phyloP scores from a whole-genome alignment of 2,797 vertebrate genomes.

The Synaphobranchus kaupii region DNA sequence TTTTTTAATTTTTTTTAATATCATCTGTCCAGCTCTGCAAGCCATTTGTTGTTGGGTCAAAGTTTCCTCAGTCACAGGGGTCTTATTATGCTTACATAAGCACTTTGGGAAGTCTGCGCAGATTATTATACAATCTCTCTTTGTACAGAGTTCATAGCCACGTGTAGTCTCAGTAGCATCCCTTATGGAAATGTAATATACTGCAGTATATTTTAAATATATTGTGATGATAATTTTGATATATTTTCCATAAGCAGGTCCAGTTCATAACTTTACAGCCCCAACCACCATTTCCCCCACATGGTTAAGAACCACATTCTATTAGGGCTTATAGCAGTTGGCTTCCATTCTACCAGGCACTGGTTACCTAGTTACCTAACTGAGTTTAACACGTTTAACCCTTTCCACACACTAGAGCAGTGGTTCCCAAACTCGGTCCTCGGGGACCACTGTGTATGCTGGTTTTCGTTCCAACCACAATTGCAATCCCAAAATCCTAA shows the following conservation, averaged over 20 bases:
- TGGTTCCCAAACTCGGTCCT: too few relatives aligned
- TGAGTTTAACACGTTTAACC: background rate
- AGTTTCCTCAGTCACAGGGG: slow-evolving; percentile 35
- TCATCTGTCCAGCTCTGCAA: slow-evolving; percentile 41
- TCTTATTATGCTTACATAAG: slow-evolving; percentile 38
- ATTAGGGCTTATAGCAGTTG: slow-evolving; percentile 3
- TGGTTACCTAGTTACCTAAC: background rate
- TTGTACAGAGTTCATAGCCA: background rate
- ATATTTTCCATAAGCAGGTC: too few relatives aligned
- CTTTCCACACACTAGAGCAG: background rate
- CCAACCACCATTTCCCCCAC: background rate
- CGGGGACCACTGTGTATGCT: too few relatives aligned
- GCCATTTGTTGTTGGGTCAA: slow-evolving; percentile 43
- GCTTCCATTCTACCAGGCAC: background rate
- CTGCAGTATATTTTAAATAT: too few relatives aligned
- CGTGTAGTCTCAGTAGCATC: background rate
- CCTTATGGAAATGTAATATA: too few relatives aligned
- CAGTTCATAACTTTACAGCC: slow-evolving; percentile 11
- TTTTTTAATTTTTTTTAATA: slow-evolving; percentile 29
- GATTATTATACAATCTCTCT: slow-evolving; percentile 37
- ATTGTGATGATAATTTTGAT: too few relatives aligned
- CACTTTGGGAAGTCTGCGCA: slow-evolving; percentile 34
- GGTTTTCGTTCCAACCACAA: too few relatives aligned
- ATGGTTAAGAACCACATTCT: slow-evolving; percentile 20
- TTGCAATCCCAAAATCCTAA: too few relatives aligned